phyloP scores from a whole-genome alignment of 2,888 invertebrate genomes.

The Papilio elwesi region DNA sequence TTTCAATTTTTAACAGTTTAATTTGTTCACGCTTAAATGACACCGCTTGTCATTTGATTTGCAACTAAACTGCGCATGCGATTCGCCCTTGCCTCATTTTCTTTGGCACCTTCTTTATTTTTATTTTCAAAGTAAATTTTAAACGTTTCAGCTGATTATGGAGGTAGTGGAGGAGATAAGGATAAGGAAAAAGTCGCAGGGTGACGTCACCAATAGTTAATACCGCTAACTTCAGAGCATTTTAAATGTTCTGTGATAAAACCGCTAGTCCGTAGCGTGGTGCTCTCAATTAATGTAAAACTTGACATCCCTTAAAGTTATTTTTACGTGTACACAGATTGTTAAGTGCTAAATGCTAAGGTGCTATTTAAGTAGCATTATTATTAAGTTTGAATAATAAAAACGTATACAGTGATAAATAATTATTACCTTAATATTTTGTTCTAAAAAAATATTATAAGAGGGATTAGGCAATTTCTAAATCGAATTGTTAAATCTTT shows the following conservation, averaged over 20 bases:
- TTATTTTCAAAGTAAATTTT: conserved; percentile 57
- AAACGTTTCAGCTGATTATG: conserved; percentile 81
- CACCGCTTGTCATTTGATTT: no score
- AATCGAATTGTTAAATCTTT: conserved; percentile 21
- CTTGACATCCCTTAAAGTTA: background rate
- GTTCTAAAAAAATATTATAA: background rate
- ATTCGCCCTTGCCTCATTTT: conserved; percentile 9
- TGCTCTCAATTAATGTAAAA: background rate
- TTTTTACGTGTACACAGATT: conserved; percentile 25
- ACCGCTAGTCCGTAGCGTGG: conserved; percentile 25
- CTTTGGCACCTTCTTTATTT: conserved; percentile 43
- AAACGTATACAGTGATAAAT: conserved; percentile 9
- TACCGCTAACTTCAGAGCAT: conserved; percentile 44
- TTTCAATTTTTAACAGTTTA: background rate
- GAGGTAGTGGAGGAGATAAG: conserved; percentile 83
- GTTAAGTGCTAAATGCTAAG: conserved; percentile 25
- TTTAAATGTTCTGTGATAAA: conserved; percentile 27
- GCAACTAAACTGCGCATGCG: conserved; percentile 37
- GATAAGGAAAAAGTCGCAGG: conserved; percentile 80
- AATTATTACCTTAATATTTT: background rate
- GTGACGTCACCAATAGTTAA: conserved; percentile 71
- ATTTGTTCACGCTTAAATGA: background rate
- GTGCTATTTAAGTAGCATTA: conserved; percentile 37
- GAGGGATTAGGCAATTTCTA: conserved; percentile 38
- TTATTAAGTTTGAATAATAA: conserved; percentile 28